Conservation (phyloP, 2,113 vertebrate species). For the Sisor rabdophorus region DNA sequence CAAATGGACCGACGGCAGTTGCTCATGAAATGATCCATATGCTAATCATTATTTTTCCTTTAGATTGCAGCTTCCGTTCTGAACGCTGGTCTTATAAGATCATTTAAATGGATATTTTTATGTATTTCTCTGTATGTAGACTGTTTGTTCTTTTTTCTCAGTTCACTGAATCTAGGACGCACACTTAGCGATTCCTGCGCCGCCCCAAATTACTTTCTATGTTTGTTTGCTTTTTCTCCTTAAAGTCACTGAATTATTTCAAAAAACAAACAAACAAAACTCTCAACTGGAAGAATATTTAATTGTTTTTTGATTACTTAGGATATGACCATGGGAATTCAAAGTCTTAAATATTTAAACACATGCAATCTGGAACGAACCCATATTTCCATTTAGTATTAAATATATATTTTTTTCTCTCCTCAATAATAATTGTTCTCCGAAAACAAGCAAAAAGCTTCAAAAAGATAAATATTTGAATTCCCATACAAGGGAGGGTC, state of each 20-base stretch:
- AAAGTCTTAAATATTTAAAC: conserved; percentile 76
- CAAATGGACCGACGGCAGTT: conserved; percentile 51
- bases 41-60: conserved; percentile 63
- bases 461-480: conserved; percentile 53
- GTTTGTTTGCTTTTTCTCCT: conserved; percentile 44
- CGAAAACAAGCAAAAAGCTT: conserved; percentile 58
- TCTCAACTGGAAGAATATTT: conserved; percentile 76
- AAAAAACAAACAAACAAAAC: conserved; percentile 74
- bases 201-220: conserved; percentile 64
- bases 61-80: conserved; percentile 59
- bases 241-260: conserved; percentile 69
- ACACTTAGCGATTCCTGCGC: conserved; percentile 68
- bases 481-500: conserved; percentile 50
- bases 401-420: conserved; percentile 65
- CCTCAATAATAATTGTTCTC: conserved; percentile 61
- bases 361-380: conserved; percentile 65
- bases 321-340: conserved; percentile 72
- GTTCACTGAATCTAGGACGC: conserved; percentile 71
- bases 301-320: conserved; percentile 82
- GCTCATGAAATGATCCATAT: conserved; percentile 61
- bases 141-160: conserved; percentile 52
- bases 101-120: conserved; percentile 57
- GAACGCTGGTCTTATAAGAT: conserved; percentile 64
- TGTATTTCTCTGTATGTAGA: conserved; percentile 44
- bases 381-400: conserved; percentile 70